Conservation (phyloP, 2,888 invertebrate genomes). For the Lagria hirta region DNA sequence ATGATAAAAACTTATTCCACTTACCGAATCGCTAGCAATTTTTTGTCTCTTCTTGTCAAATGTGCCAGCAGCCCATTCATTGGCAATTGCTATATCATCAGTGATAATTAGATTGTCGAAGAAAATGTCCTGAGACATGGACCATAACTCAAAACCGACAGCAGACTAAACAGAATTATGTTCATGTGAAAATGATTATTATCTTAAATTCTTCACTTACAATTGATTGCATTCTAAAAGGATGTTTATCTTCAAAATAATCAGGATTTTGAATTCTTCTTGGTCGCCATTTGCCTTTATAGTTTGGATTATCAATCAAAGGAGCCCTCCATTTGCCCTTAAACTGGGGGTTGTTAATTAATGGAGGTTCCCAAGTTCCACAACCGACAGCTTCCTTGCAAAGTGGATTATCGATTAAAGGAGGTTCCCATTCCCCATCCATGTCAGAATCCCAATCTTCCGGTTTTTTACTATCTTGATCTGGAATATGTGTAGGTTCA, state of each 20-base stretch:
- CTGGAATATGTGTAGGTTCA: constrained; percentile 83
- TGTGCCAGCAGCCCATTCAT: constrained; percentile 78
- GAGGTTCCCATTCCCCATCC: constrained; percentile 99
- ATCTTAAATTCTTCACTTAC: constrained; percentile 67
- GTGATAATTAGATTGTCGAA: constrained; percentile 96
- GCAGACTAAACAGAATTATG: constrained; percentile 75
- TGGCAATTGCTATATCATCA: constrained; percentile 75
- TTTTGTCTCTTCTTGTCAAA: constrained; percentile 82
- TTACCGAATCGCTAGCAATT: constrained; percentile 78
- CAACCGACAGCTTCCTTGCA: constrained; percentile 79
- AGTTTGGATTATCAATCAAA: constrained; percentile 88
- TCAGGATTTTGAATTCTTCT: constrained; percentile 87
- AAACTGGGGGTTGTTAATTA: constrained; percentile 85
- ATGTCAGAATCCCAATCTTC: constrained; percentile 97
- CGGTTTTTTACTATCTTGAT: constrained; percentile 84
- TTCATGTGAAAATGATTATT: too few relatives aligned
- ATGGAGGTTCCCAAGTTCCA: constrained; percentile 84
- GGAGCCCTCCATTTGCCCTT: constrained; percentile 94
- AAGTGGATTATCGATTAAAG: constrained; percentile 84
- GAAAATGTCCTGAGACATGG: constrained; percentile 91
- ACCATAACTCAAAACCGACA: constrained; percentile 97
- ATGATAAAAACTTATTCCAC: too few relatives aligned
- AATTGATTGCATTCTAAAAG: constrained; percentile 88
- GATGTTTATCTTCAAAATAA: constrained; percentile 86
- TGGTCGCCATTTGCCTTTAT: constrained; percentile 94